Percentiles rank a stretch among this genome's conserved stretches.
Evolutionary conservation across 2,888 invertebrate genomes (phyloP).

Genomic region (Noctua pronuba): DNA sequence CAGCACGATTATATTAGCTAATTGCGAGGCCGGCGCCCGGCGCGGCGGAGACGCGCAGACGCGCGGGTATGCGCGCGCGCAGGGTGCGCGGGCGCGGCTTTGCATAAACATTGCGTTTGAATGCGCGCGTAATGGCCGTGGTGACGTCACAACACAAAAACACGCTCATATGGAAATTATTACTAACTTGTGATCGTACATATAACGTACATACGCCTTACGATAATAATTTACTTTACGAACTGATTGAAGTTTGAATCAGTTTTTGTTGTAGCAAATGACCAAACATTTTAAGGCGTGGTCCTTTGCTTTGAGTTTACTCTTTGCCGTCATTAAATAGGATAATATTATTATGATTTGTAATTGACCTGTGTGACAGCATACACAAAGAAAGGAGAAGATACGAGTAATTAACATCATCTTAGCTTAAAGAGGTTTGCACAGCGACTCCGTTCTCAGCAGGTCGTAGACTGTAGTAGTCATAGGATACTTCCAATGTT

Average conservation of each 20-base stretch:
- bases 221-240: neutral
- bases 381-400: neutral
- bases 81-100: slow-evolving; percentile 46
- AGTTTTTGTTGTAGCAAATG: neutral
- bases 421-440: too few relatives aligned
- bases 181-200: slow-evolving; percentile 55
- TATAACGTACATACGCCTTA: slow-evolving; percentile 2
- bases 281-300: neutral
- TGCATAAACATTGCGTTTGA: slow-evolving; percentile 63
- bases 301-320: neutral
- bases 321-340: neutral
- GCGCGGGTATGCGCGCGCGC: slow-evolving; percentile 46
- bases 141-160: slow-evolving; percentile 54
- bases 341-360: neutral
- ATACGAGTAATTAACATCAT: neutral
- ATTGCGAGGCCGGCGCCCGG: slow-evolving; percentile 54
- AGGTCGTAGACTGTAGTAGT: neutral
- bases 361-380: neutral
- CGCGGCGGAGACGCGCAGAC: slow-evolving; percentile 40
- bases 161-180: slow-evolving; percentile 46
- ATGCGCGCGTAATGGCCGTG: slow-evolving; percentile 50
- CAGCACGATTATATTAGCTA: slow-evolving; percentile 46
- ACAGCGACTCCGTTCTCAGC: neutral
- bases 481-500: neutral
- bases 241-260: neutral